Evolutionary conservation across 2,888 invertebrate species (phyloP).

Genomic region (Tryphoninae sp.): DNA sequence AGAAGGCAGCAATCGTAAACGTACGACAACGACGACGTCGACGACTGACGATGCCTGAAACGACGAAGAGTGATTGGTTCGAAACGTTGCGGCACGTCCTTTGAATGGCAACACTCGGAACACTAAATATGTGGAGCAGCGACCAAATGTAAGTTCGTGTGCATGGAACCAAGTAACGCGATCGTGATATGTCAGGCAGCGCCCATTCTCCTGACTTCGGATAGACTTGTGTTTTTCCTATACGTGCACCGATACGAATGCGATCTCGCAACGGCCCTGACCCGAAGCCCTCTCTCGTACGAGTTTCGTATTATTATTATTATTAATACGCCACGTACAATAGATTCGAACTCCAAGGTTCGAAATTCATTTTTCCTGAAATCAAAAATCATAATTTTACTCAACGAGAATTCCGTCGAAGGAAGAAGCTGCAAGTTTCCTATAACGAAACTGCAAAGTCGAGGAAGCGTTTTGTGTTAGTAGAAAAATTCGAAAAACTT

Average conservation of each 20-base stretch:
- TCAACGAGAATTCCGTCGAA: no score
- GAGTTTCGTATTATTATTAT: background rate
- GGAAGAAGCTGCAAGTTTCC: no score
- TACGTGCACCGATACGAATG: conserved; percentile 33
- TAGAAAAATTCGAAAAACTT: no score
- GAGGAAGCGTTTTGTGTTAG: no score
- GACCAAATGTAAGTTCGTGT: conserved; percentile 38
- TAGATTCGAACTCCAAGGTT: conserved; percentile 1
- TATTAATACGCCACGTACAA: conserved; percentile 12
- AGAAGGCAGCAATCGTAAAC: conserved; percentile 12
- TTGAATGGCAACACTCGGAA: conserved; percentile 54
- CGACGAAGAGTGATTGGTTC: conserved; percentile 51
- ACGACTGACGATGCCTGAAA: conserved; percentile 23
- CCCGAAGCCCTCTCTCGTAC: conserved; percentile 32
- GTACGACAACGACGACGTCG: conserved; percentile 33
- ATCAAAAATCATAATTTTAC: no score
- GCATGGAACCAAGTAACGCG: conserved; percentile 43
- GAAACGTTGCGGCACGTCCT: conserved; percentile 56
- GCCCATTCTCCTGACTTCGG: conserved; percentile 71
- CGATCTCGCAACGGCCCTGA: conserved; percentile 49
- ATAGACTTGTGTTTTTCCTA: conserved; percentile 33
- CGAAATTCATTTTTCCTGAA: background rate
- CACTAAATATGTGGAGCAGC: conserved; percentile 59
- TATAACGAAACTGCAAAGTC: no score
- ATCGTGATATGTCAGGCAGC: conserved; percentile 74